Evolutionary conservation across 2,888 invertebrate genomes (phyloP).

Genomic region (Pocota personata): DNA sequence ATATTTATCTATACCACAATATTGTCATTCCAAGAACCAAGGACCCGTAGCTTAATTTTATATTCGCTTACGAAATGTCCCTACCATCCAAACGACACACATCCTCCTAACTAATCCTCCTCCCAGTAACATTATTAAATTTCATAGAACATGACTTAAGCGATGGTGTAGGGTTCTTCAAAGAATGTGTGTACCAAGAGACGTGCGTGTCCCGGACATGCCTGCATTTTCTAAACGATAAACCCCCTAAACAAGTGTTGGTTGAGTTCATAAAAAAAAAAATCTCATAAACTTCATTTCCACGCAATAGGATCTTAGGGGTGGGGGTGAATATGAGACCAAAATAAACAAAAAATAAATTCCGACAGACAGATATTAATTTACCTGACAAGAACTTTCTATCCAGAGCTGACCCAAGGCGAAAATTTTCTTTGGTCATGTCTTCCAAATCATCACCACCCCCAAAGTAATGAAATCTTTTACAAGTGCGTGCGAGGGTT

Average conservation of each 20-base stretch:
- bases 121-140: slow-evolving; percentile 21
- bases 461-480: not conserved
- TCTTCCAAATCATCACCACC: not conserved
- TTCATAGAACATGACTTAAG: slow-evolving; percentile 12
- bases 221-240: slow-evolving; percentile 16
- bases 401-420: slow-evolving; percentile 4
- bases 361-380: slow-evolving; percentile 60
- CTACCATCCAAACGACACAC: not conserved
- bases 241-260: not conserved
- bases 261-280: slow-evolving; percentile 10
- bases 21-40: not conserved
- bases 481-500: not conserved
- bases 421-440: slow-evolving; percentile 18
- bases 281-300: slow-evolving; percentile 43
- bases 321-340: slow-evolving; percentile 10
- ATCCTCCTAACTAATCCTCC: not conserved
- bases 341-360: slow-evolving; percentile 44
- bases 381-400: slow-evolving; percentile 38
- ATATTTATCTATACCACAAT: not conserved
- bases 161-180: not conserved
- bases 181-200: not conserved
- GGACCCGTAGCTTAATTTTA: slow-evolving; percentile 2
- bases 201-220: slow-evolving; percentile 1
- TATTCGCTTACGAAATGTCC: slow-evolving; percentile 3
- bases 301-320: not conserved